Evolutionary conservation across 2,888 invertebrate genomes (phyloP).

Genomic region (Acanthoscelides obtectus): DNA sequence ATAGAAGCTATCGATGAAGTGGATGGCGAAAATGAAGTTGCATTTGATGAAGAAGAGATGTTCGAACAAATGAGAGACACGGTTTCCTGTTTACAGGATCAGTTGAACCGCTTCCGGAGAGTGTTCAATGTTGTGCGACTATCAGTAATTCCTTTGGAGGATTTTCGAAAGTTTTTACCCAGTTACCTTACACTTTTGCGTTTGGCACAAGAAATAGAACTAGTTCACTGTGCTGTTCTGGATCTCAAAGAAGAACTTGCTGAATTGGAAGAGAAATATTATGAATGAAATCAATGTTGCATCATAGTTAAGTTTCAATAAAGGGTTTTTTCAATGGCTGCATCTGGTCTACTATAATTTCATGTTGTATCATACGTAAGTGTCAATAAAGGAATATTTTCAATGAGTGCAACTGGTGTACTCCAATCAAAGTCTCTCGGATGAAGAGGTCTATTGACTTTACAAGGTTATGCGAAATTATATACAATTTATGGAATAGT

Average conservation of each 20-base stretch:
- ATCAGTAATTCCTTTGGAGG: not conserved
- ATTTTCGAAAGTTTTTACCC: not conserved
- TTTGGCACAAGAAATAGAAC: conserved; percentile 9
- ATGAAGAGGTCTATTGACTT: not conserved
- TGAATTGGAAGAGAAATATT: not conserved
- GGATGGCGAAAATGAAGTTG: conserved; percentile 9
- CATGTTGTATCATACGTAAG: too few species aligned
- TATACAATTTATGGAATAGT: not conserved
- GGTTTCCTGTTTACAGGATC: conserved; percentile 4
- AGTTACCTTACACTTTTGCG: not conserved
- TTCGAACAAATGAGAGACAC: conserved; percentile 8
- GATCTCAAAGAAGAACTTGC: conserved; percentile 4
- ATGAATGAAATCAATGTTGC: not conserved
- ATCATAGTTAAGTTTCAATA: not conserved
- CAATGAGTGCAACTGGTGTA: not conserved
- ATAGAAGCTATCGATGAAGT: conserved; percentile 5
- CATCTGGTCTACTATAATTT: too few species aligned
- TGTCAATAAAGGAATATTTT: not conserved
- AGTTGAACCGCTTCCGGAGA: conserved; percentile 6
- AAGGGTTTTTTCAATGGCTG: not conserved
- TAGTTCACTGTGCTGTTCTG: conserved; percentile 1
- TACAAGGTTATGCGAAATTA: not conserved
- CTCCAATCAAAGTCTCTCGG: not conserved
- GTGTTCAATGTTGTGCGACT: conserved; percentile 1
- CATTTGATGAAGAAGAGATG: conserved; percentile 6